phyloP scores from a whole-genome alignment of 2,113 vertebrate genomes.

The Astur gentilis region DNA sequence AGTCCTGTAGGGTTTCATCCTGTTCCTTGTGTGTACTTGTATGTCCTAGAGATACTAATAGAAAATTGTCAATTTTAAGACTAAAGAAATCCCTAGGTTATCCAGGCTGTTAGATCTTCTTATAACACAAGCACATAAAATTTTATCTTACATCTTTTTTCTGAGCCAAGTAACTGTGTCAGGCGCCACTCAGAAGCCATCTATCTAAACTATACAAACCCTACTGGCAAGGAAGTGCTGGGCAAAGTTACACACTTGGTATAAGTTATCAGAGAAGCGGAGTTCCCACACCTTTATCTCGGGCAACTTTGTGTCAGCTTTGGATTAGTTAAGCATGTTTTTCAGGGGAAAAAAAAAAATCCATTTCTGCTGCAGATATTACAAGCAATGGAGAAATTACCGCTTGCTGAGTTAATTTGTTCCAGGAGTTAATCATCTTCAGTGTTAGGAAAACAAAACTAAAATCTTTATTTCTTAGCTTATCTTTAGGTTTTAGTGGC shows the following conservation, averaged over 20 bases:
- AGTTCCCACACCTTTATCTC: background rate
- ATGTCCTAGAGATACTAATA: background rate
- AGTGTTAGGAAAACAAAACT: background rate
- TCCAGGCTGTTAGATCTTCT: background rate
- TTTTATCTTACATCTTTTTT: background rate
- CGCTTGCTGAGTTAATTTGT: background rate
- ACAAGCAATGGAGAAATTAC: background rate
- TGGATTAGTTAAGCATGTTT: background rate
- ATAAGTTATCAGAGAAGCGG: background rate
- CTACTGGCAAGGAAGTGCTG: background rate
- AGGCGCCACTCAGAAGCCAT: background rate
- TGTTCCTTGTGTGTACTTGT: background rate
- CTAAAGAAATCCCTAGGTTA: background rate
- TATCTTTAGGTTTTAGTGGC: background rate
- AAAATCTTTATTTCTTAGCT: background rate
- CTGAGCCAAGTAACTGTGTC: background rate
- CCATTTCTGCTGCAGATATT: background rate
- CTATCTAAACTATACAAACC: background rate
- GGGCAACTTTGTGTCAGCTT: background rate
- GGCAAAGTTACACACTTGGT: background rate
- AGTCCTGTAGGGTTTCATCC: background rate
- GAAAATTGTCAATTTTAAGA: background rate
- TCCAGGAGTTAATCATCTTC: background rate
- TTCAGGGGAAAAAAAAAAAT: background rate
- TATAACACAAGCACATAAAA: background rate